These are phyloP conservation scores for Varanus komodoensis DNA, from an alignment of 2,113 vertebrate species.

Conservation along the genomic window DNA sequence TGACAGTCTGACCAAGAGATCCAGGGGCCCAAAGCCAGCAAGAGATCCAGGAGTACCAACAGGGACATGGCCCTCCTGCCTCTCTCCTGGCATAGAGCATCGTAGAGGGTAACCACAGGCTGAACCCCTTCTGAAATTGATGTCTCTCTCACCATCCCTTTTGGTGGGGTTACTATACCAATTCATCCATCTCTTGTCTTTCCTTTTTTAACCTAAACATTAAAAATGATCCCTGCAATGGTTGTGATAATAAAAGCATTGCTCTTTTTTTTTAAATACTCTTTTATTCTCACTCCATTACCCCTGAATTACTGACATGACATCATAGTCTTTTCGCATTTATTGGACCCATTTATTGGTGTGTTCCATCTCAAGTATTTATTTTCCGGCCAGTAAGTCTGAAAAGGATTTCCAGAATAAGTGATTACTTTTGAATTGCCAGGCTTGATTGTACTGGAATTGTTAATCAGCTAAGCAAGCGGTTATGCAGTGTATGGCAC, in stretches of 20 bases:
- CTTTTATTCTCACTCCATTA: background rate
- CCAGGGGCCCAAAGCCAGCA: too few species aligned
- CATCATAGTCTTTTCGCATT: background rate
- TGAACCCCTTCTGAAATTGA: too few species aligned
- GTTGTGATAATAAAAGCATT: background rate
- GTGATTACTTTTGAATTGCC: background rate
- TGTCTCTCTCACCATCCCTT: background rate
- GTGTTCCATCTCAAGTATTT: background rate
- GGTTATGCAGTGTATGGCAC: background rate
- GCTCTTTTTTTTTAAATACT: background rate
- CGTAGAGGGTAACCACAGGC: too few species aligned
- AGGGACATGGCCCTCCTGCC: too few species aligned
- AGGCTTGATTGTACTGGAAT: background rate
- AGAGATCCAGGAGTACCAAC: too few species aligned
- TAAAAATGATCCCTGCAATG: background rate
- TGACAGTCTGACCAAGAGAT: too few species aligned
- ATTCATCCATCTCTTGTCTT: background rate
- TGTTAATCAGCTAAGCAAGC: conserved; percentile 4
- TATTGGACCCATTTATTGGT: background rate
- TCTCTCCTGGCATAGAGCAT: too few species aligned
- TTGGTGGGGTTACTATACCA: background rate
- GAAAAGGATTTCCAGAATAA: background rate
- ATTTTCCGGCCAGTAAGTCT: background rate
- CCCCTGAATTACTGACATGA: background rate
- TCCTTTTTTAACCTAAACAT: background rate